Evolutionary conservation across 1,140 invertebrate genomes (phyloP).

Genomic region (Heliconius hermathena): DNA sequence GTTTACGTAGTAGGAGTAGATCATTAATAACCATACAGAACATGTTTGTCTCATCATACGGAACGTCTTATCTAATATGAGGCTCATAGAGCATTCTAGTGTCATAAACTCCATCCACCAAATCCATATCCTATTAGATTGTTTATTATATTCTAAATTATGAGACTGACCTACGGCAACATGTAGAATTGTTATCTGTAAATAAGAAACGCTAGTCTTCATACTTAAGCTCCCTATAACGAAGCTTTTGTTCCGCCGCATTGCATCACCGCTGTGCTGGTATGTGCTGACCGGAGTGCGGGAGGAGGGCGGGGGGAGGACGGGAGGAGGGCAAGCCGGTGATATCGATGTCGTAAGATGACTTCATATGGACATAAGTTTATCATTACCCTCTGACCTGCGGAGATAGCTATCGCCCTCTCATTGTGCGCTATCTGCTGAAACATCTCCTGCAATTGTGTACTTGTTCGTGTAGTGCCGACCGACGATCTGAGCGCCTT

Average conservation of each 20-base stretch:
- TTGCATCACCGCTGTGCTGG: conserved; percentile 1
- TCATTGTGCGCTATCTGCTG: background rate
- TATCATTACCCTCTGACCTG: conserved; percentile 17
- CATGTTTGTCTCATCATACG: too few relatives aligned
- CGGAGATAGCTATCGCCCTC: conserved; percentile 15
- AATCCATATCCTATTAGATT: too few relatives aligned
- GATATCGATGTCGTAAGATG: conserved; percentile 14
- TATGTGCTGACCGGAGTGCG: background rate
- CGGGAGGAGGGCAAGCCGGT: background rate
- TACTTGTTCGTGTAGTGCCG: background rate
- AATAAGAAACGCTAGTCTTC: background rate
- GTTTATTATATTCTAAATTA: background rate
- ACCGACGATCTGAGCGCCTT: background rate
- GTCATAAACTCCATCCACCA: too few relatives aligned
- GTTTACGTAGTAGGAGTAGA: background rate
- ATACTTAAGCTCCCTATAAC: background rate
- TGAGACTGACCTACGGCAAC: background rate
- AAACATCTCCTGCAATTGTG: background rate
- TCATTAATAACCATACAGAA: too few relatives aligned
- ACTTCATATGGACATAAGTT: conserved; percentile 17
- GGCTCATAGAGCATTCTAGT: too few relatives aligned
- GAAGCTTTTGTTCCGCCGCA: background rate
- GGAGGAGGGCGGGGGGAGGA: background rate
- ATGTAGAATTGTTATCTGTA: background rate
- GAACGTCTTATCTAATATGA: too few relatives aligned